phyloP scores from a whole-genome alignment of 37 sponge, comb jelly and placozoan species.

The Axinella damicornis region DNA sequence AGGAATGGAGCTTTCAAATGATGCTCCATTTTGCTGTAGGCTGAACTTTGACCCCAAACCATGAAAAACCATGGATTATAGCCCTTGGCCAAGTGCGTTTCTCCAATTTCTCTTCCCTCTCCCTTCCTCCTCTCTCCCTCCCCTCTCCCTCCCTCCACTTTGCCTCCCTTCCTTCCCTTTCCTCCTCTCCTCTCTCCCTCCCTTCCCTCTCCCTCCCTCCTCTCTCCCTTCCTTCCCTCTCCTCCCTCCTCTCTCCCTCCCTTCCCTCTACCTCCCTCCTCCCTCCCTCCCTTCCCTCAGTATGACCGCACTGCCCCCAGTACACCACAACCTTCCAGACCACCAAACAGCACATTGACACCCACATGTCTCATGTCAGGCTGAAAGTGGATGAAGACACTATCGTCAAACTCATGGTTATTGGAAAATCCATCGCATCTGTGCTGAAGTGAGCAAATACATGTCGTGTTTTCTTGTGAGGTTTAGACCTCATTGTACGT shows the following conservation, averaged over 20 bases:
- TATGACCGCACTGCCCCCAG: slow-evolving; percentile 47
- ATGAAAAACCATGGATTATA: no score
- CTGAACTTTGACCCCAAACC: no score
- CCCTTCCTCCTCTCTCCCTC: no score
- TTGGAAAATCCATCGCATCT: slow-evolving; percentile 4
- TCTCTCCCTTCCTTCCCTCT: background rate
- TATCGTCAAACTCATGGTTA: slow-evolving; percentile 36
- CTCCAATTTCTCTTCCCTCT: no score
- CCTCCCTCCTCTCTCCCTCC: background rate
- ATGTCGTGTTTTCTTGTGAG: no score
- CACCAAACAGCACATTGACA: slow-evolving; percentile 42
- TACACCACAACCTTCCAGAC: slow-evolving; percentile 24
- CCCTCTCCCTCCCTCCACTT: no score
- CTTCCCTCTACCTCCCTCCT: background rate
- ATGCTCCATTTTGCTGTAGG: no score
- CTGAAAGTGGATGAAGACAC: slow-evolving; percentile 42
- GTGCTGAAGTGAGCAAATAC: slow-evolving; percentile 18
- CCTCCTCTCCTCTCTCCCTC: background rate
- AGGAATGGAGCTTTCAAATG: no score
- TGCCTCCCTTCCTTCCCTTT: no score
- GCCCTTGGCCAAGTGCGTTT: no score
- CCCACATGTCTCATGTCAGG: slow-evolving; percentile 27
- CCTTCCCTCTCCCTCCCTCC: background rate
- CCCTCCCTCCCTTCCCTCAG: background rate
- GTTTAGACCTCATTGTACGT: no score